Evolutionary conservation across 1,140 invertebrate genomes (phyloP), one percentile per base, ranked within the genome.

Genomic region (Andrena cerasifolii): DNA sequence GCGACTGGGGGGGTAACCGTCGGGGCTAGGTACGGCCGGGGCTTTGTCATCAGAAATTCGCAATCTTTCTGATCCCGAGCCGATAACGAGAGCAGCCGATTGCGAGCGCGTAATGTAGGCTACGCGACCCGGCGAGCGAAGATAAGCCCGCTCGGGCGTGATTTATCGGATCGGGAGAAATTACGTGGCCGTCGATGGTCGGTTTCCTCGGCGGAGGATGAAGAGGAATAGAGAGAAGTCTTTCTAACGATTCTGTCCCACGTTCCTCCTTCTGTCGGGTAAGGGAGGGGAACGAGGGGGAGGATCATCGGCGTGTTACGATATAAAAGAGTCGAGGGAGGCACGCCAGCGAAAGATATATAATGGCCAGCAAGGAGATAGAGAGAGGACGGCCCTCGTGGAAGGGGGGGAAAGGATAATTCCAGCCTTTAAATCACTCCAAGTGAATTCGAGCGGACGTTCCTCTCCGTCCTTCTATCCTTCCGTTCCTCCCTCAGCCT

Each of bases 351-450:
- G 45, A 21, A 43, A 47, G 70, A 68, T 61, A 24, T 31, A 67
- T 67, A 75, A 75, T 67, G 40, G 73, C 16, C 21, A 56, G 31
- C 43, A 28, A 36, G 53, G 26, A 36, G 56, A 24, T 40, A 3
- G 3, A 14, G 21, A 40, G 47, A n/a, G 18, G 16, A 26, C 6
- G 12, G 16, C n/a, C 7, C 6, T 12, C 21, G 36, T 12, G 40
- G 73, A 53, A 47, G 67, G 59, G 31, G 63, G 66, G 54, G 61
- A 45, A 77, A 80, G 78, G 71, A 81, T 81, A 79, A 83, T 80
- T 79, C 40, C 61, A 81, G 67, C 53, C 62, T 85, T 82, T 77
- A 85, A 87, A 87, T 87, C 80, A 80, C 82, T 83, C 70, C 33
- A 71, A 76, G 78, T 68, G 79, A 86, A 87, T 79, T 83, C 67